Conservation (phyloP, 2,888 invertebrate species). For the Eilema caniola region DNA sequence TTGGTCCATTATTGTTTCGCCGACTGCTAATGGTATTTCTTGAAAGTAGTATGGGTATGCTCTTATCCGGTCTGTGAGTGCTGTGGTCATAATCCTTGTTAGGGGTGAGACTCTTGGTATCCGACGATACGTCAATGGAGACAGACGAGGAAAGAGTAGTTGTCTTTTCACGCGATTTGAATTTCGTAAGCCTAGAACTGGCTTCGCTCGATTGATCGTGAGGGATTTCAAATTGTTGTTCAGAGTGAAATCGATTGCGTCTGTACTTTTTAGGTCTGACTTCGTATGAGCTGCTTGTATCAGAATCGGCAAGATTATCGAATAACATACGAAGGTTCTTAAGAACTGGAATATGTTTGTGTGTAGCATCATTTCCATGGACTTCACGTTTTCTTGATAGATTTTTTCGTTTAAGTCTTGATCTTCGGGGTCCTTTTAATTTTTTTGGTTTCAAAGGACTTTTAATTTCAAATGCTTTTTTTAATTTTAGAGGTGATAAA, state of each 20-base stretch:
- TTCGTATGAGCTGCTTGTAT: slow-evolving; percentile 64
- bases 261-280: slow-evolving; percentile 55
- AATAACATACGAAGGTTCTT: slow-evolving; percentile 77
- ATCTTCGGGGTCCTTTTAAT: slow-evolving; percentile 60
- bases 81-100: slow-evolving; percentile 73
- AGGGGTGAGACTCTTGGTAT: slow-evolving; percentile 59
- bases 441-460: slow-evolving; percentile 71
- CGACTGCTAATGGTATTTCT: slow-evolving; percentile 81
- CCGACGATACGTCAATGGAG: slow-evolving; percentile 65
- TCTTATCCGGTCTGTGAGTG: slow-evolving; percentile 79
- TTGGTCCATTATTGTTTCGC: slow-evolving; percentile 81
- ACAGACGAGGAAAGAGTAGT: slow-evolving; percentile 69
- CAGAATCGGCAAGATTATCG: slow-evolving; percentile 74
- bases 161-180: slow-evolving; percentile 72
- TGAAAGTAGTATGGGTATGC: slow-evolving; percentile 82
- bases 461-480: slow-evolving; percentile 68
- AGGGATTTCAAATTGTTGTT: slow-evolving; percentile 50
- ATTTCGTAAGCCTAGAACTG: slow-evolving; percentile 44
- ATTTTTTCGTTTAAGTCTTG: slow-evolving; percentile 60
- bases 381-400: slow-evolving; percentile 70
- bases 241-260: slow-evolving; percentile 52
- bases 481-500: slow-evolving; percentile 64
- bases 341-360: slow-evolving; percentile 77
- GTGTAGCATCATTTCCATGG: slow-evolving; percentile 66
- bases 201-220: slow-evolving; percentile 57